Evolutionary conservation across 1,140 invertebrate species (phyloP).

Genomic region (Pseudomyrmex cubaensis): DNA sequence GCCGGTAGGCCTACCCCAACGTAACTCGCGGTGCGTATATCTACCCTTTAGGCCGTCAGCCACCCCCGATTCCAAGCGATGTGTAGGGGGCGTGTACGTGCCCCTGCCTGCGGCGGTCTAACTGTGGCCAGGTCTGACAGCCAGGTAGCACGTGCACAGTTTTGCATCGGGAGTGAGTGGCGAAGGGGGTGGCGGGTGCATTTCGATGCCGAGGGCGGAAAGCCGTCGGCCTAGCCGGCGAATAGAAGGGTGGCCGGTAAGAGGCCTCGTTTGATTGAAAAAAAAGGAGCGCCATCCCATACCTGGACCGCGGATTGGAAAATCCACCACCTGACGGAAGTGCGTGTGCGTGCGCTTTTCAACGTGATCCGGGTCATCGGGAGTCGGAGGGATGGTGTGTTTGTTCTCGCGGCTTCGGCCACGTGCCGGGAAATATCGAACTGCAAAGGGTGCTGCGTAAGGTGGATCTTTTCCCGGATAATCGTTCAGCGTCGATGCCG

Average conservation of each 20-base stretch:
- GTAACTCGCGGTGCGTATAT: slow-evolving; percentile 76
- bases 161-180: slow-evolving; percentile 51
- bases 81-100: slow-evolving; percentile 75
- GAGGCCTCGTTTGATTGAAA: background rate
- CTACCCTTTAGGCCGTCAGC: slow-evolving; percentile 75
- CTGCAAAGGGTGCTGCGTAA: background rate
- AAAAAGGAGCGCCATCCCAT: background rate
- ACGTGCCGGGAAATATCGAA: slow-evolving; percentile 36
- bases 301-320: background rate
- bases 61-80: slow-evolving; percentile 77
- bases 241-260: background rate
- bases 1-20: slow-evolving; percentile 82
- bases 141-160: slow-evolving; percentile 67
- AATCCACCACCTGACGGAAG: background rate
- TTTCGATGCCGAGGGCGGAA: slow-evolving; percentile 66
- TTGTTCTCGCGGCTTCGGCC: slow-evolving; percentile 6
- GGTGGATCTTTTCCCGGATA: background rate
- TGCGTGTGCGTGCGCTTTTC: slow-evolving; percentile 13
- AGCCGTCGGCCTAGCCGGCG: slow-evolving; percentile 39
- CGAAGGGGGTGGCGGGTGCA: slow-evolving; percentile 23
- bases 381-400: background rate
- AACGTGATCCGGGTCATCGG: background rate
- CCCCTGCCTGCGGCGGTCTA: slow-evolving; percentile 65
- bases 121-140: slow-evolving; percentile 62
- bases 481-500: background rate